phyloP scores from a whole-genome alignment of 2,797 vertebrate genomes.

The Notamacropus eugenii region DNA sequence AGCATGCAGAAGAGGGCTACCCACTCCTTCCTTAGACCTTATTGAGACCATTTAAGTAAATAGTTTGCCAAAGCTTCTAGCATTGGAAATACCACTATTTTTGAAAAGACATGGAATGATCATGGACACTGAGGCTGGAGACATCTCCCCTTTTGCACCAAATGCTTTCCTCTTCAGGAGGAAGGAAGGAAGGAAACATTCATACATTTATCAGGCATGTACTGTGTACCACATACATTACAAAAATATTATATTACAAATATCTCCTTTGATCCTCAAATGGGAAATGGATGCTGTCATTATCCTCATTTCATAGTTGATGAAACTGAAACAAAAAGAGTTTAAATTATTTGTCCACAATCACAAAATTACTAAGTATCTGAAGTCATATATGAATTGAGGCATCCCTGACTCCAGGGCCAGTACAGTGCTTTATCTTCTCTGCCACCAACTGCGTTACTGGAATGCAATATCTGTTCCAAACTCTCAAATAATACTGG shows the following conservation, averaged over 20 bases:
- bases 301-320: not conserved
- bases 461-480: not conserved
- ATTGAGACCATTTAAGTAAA: not conserved
- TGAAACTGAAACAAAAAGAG: not conserved
- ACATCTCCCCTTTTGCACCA: not conserved
- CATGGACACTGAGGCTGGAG: not conserved
- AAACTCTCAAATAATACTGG: not conserved
- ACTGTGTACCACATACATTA: not conserved
- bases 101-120: not conserved
- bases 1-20: not conserved
- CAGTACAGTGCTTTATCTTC: not conserved
- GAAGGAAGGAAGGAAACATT: not conserved
- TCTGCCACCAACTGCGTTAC: not conserved
- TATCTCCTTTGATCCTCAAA: slow-evolving; percentile 10
- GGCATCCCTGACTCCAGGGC: not conserved
- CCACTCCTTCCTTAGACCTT: not conserved
- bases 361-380: not conserved
- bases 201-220: not conserved
- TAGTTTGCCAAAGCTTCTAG: not conserved
- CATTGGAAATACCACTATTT: not conserved
- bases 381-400: slow-evolving; percentile 6
- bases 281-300: not conserved
- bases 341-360: not conserved
- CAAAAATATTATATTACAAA: not conserved
- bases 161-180: not conserved